Evolutionary conservation across 2,888 invertebrate species (phyloP).

Genomic region (Pyrrhosoma nymphula): DNA sequence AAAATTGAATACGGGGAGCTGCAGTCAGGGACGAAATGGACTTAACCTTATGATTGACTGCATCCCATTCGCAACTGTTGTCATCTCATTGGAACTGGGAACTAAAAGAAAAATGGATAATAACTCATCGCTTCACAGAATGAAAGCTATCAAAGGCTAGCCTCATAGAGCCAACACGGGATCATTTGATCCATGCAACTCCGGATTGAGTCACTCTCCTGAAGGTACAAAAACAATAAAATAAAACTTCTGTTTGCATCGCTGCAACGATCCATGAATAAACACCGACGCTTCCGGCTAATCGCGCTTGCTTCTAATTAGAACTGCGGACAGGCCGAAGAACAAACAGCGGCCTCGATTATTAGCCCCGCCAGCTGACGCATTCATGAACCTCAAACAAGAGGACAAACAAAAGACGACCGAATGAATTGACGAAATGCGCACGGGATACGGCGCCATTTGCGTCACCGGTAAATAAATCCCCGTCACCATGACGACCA

Average conservation of each 20-base stretch:
- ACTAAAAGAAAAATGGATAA: neutral
- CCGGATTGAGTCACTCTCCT: neutral
- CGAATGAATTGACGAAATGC: conserved; percentile 2
- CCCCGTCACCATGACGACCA: conserved; percentile 16
- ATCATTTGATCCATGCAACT: neutral
- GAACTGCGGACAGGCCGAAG: neutral
- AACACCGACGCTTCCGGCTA: neutral
- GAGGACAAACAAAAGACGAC: conserved; percentile 1
- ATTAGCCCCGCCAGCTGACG: neutral
- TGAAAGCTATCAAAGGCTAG: neutral
- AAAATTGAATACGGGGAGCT: no score
- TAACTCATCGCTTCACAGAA: neutral
- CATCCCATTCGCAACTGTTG: no score
- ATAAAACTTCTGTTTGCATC: neutral
- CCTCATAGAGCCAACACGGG: neutral
- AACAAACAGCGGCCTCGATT: neutral
- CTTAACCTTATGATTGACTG: no score
- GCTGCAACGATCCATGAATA: neutral
- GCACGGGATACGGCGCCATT: neutral
- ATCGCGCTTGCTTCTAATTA: neutral
- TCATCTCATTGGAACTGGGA: no score
- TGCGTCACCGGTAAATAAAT: conserved; percentile 31
- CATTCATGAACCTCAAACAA: conserved; percentile 5
- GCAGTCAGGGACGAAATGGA: no score
- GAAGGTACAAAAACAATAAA: neutral